Conservation (phyloP, 2,113 vertebrate species). For the Periophthalmus modestus region DNA sequence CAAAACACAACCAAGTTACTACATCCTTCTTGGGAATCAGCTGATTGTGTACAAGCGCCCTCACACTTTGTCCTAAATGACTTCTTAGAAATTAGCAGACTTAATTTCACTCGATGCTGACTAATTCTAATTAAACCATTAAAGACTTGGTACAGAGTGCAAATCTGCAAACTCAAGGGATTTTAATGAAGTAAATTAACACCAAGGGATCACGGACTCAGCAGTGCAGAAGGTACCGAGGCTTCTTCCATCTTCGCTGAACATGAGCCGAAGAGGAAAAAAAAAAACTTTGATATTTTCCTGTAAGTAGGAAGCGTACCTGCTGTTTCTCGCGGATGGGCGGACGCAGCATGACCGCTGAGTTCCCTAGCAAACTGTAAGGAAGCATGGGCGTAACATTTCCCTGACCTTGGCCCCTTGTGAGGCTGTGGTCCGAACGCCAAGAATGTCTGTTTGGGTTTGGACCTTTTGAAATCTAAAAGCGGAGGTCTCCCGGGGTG, state of each 20-base stretch:
- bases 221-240: slow-evolving; percentile 22
- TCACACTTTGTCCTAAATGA: slow-evolving; percentile 31
- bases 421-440: slow-evolving; percentile 45
- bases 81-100: slow-evolving; percentile 48
- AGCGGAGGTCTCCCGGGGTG: slow-evolving; percentile 51
- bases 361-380: slow-evolving; percentile 16
- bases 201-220: slow-evolving; percentile 27
- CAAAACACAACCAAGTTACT: not conserved
- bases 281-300: not conserved
- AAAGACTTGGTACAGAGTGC: slow-evolving; percentile 52
- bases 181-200: slow-evolving; percentile 43
- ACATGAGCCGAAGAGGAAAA: not conserved
- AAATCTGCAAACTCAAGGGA: slow-evolving; percentile 55
- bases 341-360: slow-evolving; percentile 23
- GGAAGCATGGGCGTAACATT: slow-evolving; percentile 21
- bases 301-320: not conserved
- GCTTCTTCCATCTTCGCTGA: not conserved
- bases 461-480: slow-evolving; percentile 61
- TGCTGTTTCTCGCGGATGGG: slow-evolving; percentile 9
- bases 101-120: slow-evolving; percentile 64
- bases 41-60: slow-evolving; percentile 26
- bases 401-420: slow-evolving; percentile 49
- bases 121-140: slow-evolving; percentile 66
- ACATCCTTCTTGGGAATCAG: not conserved
- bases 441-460: slow-evolving; percentile 57